Percentiles rank a stretch among this genome's conserved stretches.
Evolutionary conservation across 2,797 vertebrate species (phyloP).

Genomic region (Danionella dracula): DNA sequence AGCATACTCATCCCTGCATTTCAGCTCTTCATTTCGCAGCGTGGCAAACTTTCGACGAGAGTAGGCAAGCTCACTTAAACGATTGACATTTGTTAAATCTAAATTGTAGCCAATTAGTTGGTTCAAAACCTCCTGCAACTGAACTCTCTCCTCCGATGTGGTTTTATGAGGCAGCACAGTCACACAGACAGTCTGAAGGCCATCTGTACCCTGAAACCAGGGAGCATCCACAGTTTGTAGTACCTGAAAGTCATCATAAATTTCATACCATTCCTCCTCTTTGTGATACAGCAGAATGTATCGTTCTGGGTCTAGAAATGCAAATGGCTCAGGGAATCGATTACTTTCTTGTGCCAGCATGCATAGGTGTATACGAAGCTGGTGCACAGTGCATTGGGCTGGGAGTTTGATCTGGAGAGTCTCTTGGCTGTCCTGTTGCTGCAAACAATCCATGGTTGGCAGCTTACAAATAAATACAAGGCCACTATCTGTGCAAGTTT

Average conservation of each 20-base stretch:
- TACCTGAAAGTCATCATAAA: slow-evolving; percentile 71
- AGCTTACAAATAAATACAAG: slow-evolving; percentile 65
- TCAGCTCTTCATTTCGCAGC: slow-evolving; percentile 60
- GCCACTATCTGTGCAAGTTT: slow-evolving; percentile 46
- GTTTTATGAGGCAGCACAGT: slow-evolving; percentile 47
- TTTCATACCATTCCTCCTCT: slow-evolving; percentile 64
- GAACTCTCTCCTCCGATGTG: slow-evolving; percentile 42
- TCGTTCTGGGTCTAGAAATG: slow-evolving; percentile 62
- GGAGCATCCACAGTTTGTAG: slow-evolving; percentile 64
- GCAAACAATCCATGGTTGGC: slow-evolving; percentile 12
- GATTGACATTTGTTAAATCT: slow-evolving; percentile 52
- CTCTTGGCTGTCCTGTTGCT: slow-evolving; percentile 5
- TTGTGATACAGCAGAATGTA: slow-evolving; percentile 64
- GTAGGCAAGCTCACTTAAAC: slow-evolving; percentile 66
- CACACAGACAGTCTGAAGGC: slow-evolving; percentile 49
- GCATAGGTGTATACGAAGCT: slow-evolving; percentile 65
- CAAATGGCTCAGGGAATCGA: slow-evolving; percentile 55
- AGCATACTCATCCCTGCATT: slow-evolving; percentile 47
- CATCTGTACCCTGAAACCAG: slow-evolving; percentile 54
- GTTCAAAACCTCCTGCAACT: slow-evolving; percentile 49
- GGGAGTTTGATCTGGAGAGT: slow-evolving; percentile 59
- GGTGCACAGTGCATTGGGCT: slow-evolving; percentile 63
- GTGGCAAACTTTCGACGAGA: slow-evolving; percentile 69
- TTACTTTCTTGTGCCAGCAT: slow-evolving; percentile 56
- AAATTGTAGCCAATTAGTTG: slow-evolving; percentile 67